phyloP scores from a whole-genome alignment of 2,797 vertebrate genomes.

The Sitta carolinensis region DNA sequence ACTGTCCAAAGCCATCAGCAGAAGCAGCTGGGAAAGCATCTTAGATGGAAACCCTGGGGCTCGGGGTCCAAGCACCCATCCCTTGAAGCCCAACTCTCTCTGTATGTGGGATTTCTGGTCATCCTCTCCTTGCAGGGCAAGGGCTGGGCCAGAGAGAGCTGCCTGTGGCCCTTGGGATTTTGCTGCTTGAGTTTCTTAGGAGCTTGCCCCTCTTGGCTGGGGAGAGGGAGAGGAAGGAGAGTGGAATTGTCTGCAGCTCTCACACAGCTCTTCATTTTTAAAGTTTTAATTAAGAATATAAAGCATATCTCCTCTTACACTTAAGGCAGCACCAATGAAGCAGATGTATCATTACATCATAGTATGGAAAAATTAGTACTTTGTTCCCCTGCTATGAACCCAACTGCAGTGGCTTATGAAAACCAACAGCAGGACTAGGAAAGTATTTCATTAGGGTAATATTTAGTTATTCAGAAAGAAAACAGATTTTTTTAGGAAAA shows the following conservation, averaged over 20 bases:
- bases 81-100: neutral
- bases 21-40: neutral
- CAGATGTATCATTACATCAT: neutral
- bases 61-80: neutral
- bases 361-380: neutral
- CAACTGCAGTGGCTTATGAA: neutral
- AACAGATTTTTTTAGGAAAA: neutral
- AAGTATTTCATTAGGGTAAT: neutral
- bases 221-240: neutral
- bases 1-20: neutral
- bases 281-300: neutral
- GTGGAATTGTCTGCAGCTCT: neutral
- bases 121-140: neutral
- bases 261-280: neutral
- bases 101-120: neutral
- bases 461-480: neutral
- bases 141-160: neutral
- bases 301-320: neutral
- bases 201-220: neutral
- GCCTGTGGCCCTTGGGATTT: neutral
- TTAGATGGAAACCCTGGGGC: neutral
- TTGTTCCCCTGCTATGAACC: neutral
- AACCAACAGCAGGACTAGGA: neutral
- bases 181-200: neutral
- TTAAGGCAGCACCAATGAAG: neutral